Conservation (phyloP, 2,797 vertebrate species). For the Gobio occitaniae region DNA sequence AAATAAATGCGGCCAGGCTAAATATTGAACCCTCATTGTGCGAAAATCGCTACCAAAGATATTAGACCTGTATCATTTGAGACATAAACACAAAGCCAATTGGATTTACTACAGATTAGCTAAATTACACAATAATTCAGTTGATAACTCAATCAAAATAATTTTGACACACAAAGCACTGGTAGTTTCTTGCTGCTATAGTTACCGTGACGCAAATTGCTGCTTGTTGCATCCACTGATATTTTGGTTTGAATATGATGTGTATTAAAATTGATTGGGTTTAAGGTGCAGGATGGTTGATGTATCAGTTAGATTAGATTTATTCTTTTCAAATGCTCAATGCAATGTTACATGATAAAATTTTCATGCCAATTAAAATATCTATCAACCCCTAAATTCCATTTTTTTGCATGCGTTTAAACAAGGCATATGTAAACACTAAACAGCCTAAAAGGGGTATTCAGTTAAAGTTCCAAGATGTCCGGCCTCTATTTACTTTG, state of each 20-base stretch:
- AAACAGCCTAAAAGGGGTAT: not conserved
- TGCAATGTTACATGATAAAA: not conserved
- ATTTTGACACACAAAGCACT: not conserved
- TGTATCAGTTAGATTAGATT: not conserved
- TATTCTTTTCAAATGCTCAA: not conserved
- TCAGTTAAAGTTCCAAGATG: too few species aligned
- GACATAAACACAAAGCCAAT: slow-evolving; percentile 9
- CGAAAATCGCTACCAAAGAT: slow-evolving; percentile 20
- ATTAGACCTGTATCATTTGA: not conserved
- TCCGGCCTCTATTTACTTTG: too few species aligned
- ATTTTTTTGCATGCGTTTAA: not conserved
- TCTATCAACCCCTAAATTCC: not conserved
- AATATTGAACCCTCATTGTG: slow-evolving; percentile 31
- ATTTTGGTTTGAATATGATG: not conserved
- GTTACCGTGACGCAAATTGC: not conserved
- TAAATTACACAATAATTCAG: not conserved
- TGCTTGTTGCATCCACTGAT: not conserved
- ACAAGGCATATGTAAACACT: not conserved
- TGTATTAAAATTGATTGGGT: not conserved
- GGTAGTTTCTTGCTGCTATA: not conserved
- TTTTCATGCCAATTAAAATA: not conserved
- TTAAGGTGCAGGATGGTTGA: not conserved
- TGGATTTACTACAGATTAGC: not conserved
- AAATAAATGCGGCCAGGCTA: slow-evolving; percentile 9
- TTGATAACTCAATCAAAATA: not conserved